A percentile compares a stretch with the other conserved stretches of the same genome.
Evolutionary conservation across 2,113 vertebrate genomes (phyloP).

Genomic region (Monarcha castaneiventris): DNA sequence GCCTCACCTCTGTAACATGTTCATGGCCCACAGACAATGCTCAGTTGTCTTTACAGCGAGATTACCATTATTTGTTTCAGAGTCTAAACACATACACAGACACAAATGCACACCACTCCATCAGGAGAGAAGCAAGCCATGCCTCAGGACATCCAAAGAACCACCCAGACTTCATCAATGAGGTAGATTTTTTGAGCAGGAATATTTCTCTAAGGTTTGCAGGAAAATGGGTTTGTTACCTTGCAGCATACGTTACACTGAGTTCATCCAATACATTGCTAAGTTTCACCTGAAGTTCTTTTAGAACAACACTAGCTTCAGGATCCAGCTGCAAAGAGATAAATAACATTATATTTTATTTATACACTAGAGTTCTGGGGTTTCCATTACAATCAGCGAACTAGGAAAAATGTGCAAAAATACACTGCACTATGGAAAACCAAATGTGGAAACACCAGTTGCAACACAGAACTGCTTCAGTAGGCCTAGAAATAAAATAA

Average conservation of each 20-base stretch:
- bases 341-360: background rate
- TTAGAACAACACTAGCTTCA: slow-evolving; percentile 89
- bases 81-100: background rate
- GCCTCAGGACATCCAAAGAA: background rate
- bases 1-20: background rate
- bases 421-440: slow-evolving; percentile 10
- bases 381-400: background rate
- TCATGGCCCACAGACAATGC: background rate
- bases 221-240: slow-evolving; percentile 72
- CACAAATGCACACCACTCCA: background rate
- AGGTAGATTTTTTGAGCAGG: background rate
- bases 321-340: slow-evolving; percentile 86
- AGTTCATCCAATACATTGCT: slow-evolving; percentile 90
- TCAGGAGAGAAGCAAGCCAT: background rate
- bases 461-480: background rate
- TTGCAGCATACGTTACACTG: slow-evolving; percentile 85
- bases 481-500: background rate
- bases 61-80: background rate
- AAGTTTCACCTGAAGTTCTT: slow-evolving; percentile 94
- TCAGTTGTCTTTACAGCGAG: background rate
- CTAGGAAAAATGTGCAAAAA: background rate
- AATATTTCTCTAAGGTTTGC: background rate
- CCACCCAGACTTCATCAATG: background rate
- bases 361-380: background rate
- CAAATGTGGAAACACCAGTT: slow-evolving; percentile 14